phyloP scores from a whole-genome alignment of 2,888 invertebrate species.

The Drosophila infuscata region DNA sequence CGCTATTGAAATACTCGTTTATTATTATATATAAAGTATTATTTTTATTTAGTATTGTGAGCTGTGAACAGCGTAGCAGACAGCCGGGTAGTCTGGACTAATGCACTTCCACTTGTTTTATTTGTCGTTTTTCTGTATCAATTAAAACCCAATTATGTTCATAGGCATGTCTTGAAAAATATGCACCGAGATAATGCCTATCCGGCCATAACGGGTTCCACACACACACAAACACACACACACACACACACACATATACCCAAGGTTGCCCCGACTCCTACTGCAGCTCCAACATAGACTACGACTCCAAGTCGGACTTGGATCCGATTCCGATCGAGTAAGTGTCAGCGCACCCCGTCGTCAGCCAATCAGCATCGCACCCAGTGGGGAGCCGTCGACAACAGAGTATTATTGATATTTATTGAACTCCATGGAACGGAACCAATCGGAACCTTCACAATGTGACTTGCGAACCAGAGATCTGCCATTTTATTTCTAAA shows the following conservation, averaged over 20 bases:
- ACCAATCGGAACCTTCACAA: slow-evolving; percentile 12
- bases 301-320: slow-evolving; percentile 14
- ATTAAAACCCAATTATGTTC: slow-evolving; percentile 71
- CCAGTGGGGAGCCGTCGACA: slow-evolving; percentile 49
- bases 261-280: slow-evolving; percentile 32
- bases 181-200: slow-evolving; percentile 60
- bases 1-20: background rate
- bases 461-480: background rate
- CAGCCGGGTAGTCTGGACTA: background rate
- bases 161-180: slow-evolving; percentile 68
- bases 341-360: slow-evolving; percentile 48
- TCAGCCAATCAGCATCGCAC: slow-evolving; percentile 48
- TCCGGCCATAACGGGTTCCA: slow-evolving; percentile 71
- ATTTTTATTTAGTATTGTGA: background rate
- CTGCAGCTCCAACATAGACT: slow-evolving; percentile 13
- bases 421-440: slow-evolving; percentile 14
- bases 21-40: background rate
- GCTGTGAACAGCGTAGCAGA: background rate
- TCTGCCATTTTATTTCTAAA: background rate
- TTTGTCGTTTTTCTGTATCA: slow-evolving; percentile 61
- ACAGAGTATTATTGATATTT: slow-evolving; percentile 33
- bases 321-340: slow-evolving; percentile 12
- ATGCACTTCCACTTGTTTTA: slow-evolving; percentile 6
- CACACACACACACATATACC: slow-evolving; percentile 1
- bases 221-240: slow-evolving; percentile 41